Base-by-base conservation (phyloP, 2,888 invertebrate genomes). In the Schrankia costaestrigalis region DNA sequence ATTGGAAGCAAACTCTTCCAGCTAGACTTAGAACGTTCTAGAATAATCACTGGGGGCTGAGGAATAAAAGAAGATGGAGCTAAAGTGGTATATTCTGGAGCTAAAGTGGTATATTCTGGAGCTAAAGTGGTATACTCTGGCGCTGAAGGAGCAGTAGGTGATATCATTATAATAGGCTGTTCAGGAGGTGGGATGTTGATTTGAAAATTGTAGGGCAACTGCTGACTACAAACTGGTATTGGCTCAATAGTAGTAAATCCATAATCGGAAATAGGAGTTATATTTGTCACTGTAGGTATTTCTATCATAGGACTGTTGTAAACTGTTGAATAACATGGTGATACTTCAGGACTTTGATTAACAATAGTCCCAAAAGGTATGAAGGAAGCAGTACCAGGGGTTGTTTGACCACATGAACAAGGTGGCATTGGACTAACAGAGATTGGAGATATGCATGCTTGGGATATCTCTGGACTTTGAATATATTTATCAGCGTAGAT, bases 141-240 rank as follows among this genome's bases (percentile, higher is more conserved):
- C 8, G 41, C 9, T 21, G 26, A 15, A 12, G 49, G 31, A 22
- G 39, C 35, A 19, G 48, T 28, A 14, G 61, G 58, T 7, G 66
- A 41, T 10, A 69, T 48, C 1, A 70, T 38, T 49, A 71, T 52
- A 13, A 41, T 44, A 7, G 75, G 71, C 10, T 63, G 71, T 11
- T 63, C 52, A 12, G 65, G 57, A 3, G 71, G 38, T 26, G 78
- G 72, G 14, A 78, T 30, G 30, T 67, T 72, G 13, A 78, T 67
- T 41, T 77, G 66, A 9, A 78, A 56, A 46, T 52, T 70, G 28
- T 77, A 44, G 1, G 80, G 78, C 14, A 46, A 13, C 12, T 13
- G 9, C 10, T n/a, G n/a, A n/a, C n/a, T n/a, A n/a, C 10, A 35
- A 11, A 19, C 29, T 14, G 28, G 6, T 21, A 6, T 15, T 10